Conservation (phyloP, 2,888 invertebrate species). For the Caenorhabditis panamensis region DNA sequence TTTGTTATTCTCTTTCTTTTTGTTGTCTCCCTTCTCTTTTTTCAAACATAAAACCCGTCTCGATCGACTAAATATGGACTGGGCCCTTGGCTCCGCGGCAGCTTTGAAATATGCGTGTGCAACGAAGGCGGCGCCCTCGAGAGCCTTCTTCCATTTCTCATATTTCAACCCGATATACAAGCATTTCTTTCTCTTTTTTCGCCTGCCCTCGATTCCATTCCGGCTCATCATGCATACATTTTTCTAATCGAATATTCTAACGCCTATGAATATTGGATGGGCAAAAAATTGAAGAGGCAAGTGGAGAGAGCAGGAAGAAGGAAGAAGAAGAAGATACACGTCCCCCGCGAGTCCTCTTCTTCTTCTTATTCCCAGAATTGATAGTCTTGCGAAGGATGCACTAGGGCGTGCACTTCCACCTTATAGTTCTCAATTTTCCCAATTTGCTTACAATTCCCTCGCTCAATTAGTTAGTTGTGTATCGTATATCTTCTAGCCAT, state of each 20-base stretch:
- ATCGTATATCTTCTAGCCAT: too few species aligned
- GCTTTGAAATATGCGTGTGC: constrained; percentile 34
- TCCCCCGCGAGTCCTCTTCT: constrained; percentile 16
- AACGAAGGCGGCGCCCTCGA: constrained; percentile 11
- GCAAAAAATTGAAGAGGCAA: constrained; percentile 13
- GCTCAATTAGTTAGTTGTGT: constrained; percentile 12
- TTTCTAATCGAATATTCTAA: constrained; percentile 56
- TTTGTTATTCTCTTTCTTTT: constrained; percentile 24
- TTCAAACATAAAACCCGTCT: constrained; percentile 8
- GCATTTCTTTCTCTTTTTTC: constrained; percentile 29
- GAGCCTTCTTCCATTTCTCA: constrained; percentile 30
- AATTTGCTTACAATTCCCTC: constrained; percentile 19
- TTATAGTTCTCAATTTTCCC: not conserved
- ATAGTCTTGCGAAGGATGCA: constrained; percentile 7
- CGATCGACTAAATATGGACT: constrained; percentile 32
- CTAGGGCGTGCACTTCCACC: not conserved
- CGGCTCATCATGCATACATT: constrained; percentile 31
- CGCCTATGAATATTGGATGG: constrained; percentile 48
- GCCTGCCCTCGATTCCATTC: constrained; percentile 17
- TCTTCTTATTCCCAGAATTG: constrained; percentile 12
- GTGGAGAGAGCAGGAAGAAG: too few species aligned
- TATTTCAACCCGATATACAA: constrained; percentile 51
- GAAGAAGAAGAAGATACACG: constrained; percentile 13
- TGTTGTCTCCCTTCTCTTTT: constrained; percentile 4
- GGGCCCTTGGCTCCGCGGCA: not conserved